Evolutionary conservation across 2,888 invertebrate species (phyloP).

Genomic region (Fragum fragum): DNA sequence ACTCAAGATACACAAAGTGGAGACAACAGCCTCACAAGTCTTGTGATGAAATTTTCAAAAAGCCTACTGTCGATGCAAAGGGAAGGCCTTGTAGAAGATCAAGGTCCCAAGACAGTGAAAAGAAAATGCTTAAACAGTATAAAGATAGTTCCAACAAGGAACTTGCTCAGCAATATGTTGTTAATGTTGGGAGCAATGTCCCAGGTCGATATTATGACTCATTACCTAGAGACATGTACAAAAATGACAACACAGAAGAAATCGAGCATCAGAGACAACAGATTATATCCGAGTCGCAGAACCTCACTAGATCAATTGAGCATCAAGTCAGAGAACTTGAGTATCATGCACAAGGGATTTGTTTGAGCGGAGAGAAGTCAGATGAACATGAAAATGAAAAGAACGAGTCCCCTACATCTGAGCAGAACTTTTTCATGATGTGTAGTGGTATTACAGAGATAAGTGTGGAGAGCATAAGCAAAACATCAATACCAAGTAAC

Average conservation of each 20-base stretch:
- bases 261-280: constrained; percentile 53
- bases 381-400: constrained; percentile 66
- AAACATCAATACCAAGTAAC: constrained; percentile 59
- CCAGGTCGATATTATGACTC: constrained; percentile 53
- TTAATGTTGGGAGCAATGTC: constrained; percentile 20
- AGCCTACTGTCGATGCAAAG: constrained; percentile 60
- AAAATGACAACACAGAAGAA: constrained; percentile 16
- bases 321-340: constrained; percentile 52
- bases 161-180: constrained; percentile 60
- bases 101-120: constrained; percentile 88
- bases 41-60: constrained; percentile 69
- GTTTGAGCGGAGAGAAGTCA: constrained; percentile 55
- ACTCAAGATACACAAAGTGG: constrained; percentile 64
- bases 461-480: constrained; percentile 67
- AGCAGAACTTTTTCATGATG: constrained; percentile 80
- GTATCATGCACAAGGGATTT: constrained; percentile 1
- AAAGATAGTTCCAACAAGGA: constrained; percentile 79
- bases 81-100: constrained; percentile 90
- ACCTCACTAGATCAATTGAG: constrained; percentile 53
- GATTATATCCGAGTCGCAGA: constrained; percentile 63
- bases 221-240: constrained; percentile 2
- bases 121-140: constrained; percentile 70
- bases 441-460: constrained; percentile 68
- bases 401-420: constrained; percentile 81
- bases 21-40: constrained; percentile 69